Evolutionary conservation across 2,797 vertebrate species (phyloP), one percentile per base, ranked within the genome.

Genomic region (Sternotherus odoratus): DNA sequence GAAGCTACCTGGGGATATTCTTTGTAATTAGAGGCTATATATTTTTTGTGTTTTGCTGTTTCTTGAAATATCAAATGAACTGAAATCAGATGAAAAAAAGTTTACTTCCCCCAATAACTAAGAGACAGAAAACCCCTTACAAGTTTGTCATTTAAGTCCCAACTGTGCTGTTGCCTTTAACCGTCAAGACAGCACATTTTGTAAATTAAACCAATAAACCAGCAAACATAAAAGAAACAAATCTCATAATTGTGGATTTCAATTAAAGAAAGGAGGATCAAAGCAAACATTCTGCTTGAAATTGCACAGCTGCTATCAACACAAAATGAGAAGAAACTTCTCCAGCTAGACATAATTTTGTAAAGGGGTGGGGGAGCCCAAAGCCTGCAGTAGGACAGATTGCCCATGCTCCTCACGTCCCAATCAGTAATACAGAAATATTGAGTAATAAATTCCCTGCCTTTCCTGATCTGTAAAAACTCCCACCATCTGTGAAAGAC

Each of bases 221-320:
- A 92, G 56, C 95, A 98, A 98, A 98, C 98, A 98, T 98, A 98
- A 98, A 98, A 98, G 97, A 97, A 98, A 98, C 98, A 98, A 98
- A 98, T 98, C 98, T 98, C 98, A 98, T 98, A 98, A 98, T 98
- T 98, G 98, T 97, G 95, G 97, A 98, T 98, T 98, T 98, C 98
- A 98, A 98, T 98, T 98, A 98, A 98, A 98, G 98, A 94, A 98
- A 98, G 89, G 91, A 97, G 95, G 97, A 98, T 98, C 98, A 98
- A 98, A 98, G 98, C 97, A 98, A 98, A 98, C 98, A 98, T 98
- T 98, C 97, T 97, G 97, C 98, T 97, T 97, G 97, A 98, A 98
- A 98, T 98, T 98, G 96, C 97, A 98, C 98, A 98, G 98, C 98
- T 98, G 98, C 97, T 98, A 97, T 98, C 97, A 97, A 95, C 95